These are phyloP conservation scores for Xiphophorus hellerii DNA, from an alignment of 2,113 vertebrate species.

Conservation along the genomic window DNA sequence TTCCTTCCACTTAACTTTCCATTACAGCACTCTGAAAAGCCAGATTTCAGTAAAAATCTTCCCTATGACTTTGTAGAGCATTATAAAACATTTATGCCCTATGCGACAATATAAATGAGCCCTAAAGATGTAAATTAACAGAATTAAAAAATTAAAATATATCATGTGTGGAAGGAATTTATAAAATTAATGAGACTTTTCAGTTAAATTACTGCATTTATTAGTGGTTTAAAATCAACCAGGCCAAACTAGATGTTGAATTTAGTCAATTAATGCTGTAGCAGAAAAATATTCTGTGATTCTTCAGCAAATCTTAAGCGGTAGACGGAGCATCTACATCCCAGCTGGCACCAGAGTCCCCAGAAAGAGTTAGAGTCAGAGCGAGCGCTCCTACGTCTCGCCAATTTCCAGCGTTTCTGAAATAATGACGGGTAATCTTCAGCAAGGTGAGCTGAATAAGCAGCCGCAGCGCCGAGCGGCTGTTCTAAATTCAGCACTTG, in stretches of 20 bases:
- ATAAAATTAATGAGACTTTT: not conserved
- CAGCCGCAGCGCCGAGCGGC: slow-evolving; percentile 31
- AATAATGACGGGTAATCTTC: slow-evolving; percentile 65
- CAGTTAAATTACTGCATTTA: not conserved
- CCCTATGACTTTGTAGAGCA: not conserved
- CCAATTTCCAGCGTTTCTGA: slow-evolving; percentile 47
- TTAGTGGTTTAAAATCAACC: slow-evolving; percentile 46
- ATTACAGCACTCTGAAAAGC: not conserved
- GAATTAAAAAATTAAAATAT: not conserved
- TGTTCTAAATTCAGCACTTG: slow-evolving; percentile 63
- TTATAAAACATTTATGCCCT: not conserved
- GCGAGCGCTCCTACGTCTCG: slow-evolving; percentile 1
- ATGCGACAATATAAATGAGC: not conserved
- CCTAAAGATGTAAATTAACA: not conserved
- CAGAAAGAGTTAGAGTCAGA: slow-evolving; percentile 8
- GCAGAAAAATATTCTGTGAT: not conserved
- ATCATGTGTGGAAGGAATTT: not conserved
- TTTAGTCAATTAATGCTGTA: not conserved
- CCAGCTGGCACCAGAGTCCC: not conserved
- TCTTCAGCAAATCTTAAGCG: slow-evolving; percentile 6
- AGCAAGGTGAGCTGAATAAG: slow-evolving; percentile 45
- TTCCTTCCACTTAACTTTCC: not conserved
- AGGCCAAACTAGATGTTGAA: slow-evolving; percentile 35
- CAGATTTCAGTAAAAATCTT: not conserved
- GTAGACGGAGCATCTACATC: slow-evolving; percentile 3